Evolutionary conservation across 2,797 vertebrate genomes (phyloP).

Genomic region (Carduelis carduelis): DNA sequence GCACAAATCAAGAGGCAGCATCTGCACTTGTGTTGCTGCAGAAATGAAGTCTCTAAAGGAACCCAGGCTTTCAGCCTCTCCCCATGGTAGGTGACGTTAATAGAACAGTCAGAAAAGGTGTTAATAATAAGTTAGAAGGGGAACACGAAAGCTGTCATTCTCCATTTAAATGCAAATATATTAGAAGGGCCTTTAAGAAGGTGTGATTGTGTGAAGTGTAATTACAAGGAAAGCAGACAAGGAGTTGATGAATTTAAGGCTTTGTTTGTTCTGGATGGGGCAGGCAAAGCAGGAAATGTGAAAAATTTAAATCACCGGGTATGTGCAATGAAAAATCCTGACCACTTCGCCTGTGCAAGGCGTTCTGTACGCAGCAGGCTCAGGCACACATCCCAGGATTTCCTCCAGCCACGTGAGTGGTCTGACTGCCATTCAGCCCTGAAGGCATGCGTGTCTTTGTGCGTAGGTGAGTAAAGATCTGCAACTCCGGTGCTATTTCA

Average conservation of each 20-base stretch:
- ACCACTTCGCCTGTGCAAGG: background rate
- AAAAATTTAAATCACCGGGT: slow-evolving; percentile 32
- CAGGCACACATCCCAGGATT: background rate
- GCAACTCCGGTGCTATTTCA: background rate
- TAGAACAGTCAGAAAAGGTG: background rate
- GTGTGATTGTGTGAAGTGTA: slow-evolving; percentile 7
- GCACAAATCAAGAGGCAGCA: background rate
- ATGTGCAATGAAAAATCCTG: background rate
- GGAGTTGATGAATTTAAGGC: slow-evolving; percentile 17
- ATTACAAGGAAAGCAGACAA: slow-evolving; percentile 41
- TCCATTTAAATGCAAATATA: slow-evolving; percentile 25
- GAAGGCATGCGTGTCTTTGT: background rate
- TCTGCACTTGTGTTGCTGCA: background rate
- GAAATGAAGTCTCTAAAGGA: background rate
- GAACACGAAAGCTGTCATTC: background rate
- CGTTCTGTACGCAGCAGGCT: background rate
- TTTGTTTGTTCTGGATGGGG: slow-evolving; percentile 5
- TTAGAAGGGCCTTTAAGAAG: background rate
- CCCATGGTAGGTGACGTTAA: background rate
- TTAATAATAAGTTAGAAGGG: background rate
- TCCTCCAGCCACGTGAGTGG: background rate
- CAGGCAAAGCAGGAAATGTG: slow-evolving; percentile 29
- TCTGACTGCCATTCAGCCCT: background rate
- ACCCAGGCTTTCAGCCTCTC: background rate
- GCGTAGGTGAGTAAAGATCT: background rate